Evolutionary conservation across 2,888 invertebrate genomes (phyloP).

Genomic region (Hyposoter dolosus): DNA sequence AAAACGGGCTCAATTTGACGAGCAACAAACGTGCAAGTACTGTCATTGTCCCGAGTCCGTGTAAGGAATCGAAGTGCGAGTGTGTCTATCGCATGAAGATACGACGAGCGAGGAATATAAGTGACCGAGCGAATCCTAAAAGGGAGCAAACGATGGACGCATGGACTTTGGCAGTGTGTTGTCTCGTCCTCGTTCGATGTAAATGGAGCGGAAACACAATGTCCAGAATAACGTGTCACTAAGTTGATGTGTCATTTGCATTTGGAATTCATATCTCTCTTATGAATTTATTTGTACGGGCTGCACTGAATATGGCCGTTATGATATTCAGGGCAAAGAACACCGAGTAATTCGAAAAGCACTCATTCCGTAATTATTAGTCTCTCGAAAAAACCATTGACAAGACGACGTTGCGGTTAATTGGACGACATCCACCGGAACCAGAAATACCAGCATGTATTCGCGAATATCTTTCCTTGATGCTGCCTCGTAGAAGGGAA

Average conservation of each 20-base stretch:
- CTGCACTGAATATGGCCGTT: background rate
- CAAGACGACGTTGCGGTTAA: background rate
- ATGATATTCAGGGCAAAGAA: background rate
- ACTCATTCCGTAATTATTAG: background rate
- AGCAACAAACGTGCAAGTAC: slow-evolving; percentile 5
- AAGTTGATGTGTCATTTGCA: too few species aligned
- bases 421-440: background rate
- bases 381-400: background rate
- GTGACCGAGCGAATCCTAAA: background rate
- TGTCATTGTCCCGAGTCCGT: background rate
- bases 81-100: background rate
- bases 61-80: background rate
- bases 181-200: slow-evolving; percentile 36
- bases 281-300: background rate
- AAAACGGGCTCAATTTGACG: slow-evolving; percentile 11
- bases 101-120: background rate
- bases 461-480: background rate
- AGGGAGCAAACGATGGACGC: slow-evolving; percentile 15
- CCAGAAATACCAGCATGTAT: background rate
- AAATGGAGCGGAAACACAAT: slow-evolving; percentile 43
- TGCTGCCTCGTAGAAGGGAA: background rate
- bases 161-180: slow-evolving; percentile 32
- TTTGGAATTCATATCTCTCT: slow-evolving; percentile 6
- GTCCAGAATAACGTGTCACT: slow-evolving; percentile 27
- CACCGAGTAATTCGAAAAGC: background rate